A percentile compares a stretch with the other conserved stretches of the same genome.
phyloP scores from a whole-genome alignment of 2,888 invertebrate species.

The Minunthozetes semirufus region DNA sequence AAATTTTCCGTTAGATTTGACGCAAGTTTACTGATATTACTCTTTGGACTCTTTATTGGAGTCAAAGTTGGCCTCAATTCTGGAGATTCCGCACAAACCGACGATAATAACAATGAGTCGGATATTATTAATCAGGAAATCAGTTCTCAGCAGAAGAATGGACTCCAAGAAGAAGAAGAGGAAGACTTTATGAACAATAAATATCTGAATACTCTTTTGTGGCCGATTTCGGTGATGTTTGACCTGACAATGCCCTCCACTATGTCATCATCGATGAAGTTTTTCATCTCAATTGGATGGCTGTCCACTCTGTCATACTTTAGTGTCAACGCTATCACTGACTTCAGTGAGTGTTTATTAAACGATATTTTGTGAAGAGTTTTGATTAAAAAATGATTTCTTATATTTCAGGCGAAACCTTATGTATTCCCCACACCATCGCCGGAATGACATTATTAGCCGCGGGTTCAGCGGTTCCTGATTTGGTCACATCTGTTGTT shows the following conservation, averaged over 20 bases:
- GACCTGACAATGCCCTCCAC: conserved; percentile 29
- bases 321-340: conserved; percentile 32
- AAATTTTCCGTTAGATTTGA: conserved; percentile 18
- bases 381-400: not conserved
- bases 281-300: conserved; percentile 32
- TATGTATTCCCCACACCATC: conserved; percentile 30
- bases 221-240: conserved; percentile 25
- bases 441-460: conserved; percentile 35
- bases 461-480: conserved; percentile 35
- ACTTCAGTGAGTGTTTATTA: conserved; percentile 28
- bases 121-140: not conserved
- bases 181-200: not conserved
- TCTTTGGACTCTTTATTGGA: conserved; percentile 33
- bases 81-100: not conserved
- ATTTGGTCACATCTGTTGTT: conserved; percentile 33
- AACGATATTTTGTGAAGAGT: not conserved
- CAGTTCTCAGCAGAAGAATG: not conserved
- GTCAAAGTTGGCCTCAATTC: conserved; percentile 13
- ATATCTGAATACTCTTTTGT: not conserved
- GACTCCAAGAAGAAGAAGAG: not conserved
- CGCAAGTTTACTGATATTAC: conserved; percentile 24
- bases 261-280: conserved; percentile 6
- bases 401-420: conserved; percentile 26
- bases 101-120: not conserved
- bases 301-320: conserved; percentile 32